phyloP scores from a whole-genome alignment of 2,888 invertebrate species.

The Chrysolina haemoptera region DNA sequence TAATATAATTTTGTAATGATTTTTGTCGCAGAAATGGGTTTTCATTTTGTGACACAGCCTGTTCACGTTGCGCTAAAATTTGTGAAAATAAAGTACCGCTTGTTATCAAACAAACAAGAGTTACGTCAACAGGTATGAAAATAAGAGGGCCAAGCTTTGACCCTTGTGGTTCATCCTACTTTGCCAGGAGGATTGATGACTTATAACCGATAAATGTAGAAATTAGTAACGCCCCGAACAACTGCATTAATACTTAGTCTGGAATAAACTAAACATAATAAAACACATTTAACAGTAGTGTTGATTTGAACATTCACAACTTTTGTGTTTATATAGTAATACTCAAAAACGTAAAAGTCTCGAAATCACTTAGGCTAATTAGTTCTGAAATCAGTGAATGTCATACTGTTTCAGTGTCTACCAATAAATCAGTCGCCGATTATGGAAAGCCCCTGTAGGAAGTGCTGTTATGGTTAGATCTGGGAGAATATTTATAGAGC shows the following conservation, averaged over 20 bases:
- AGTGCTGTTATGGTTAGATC: constrained; percentile 14
- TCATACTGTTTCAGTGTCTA: constrained; percentile 20
- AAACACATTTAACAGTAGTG: constrained; percentile 4
- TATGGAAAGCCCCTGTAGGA: constrained; percentile 27
- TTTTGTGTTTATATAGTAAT: constrained; percentile 9
- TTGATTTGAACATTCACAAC: constrained; percentile 10
- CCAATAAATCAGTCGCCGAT: constrained; percentile 28
- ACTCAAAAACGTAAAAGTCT: background rate
- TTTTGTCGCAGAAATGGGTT: too few relatives aligned
- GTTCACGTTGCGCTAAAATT: too few relatives aligned
- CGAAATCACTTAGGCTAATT: constrained; percentile 25
- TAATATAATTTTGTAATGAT: too few relatives aligned
- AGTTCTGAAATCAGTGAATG: constrained; percentile 21
- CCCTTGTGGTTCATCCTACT: too few relatives aligned
- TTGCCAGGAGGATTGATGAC: too few relatives aligned
- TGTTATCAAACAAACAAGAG: too few relatives aligned
- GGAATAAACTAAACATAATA: background rate
- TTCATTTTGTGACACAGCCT: too few relatives aligned
- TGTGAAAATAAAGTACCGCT: too few relatives aligned
- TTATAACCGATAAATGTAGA: too few relatives aligned
- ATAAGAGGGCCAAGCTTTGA: too few relatives aligned
- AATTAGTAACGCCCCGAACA: too few relatives aligned
- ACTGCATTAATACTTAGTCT: constrained; percentile 2
- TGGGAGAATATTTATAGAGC: constrained; percentile 32
- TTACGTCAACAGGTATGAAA: too few relatives aligned